phyloP scores from a whole-genome alignment of 1,140 invertebrate species.

The Drosophila pruinosa region DNA sequence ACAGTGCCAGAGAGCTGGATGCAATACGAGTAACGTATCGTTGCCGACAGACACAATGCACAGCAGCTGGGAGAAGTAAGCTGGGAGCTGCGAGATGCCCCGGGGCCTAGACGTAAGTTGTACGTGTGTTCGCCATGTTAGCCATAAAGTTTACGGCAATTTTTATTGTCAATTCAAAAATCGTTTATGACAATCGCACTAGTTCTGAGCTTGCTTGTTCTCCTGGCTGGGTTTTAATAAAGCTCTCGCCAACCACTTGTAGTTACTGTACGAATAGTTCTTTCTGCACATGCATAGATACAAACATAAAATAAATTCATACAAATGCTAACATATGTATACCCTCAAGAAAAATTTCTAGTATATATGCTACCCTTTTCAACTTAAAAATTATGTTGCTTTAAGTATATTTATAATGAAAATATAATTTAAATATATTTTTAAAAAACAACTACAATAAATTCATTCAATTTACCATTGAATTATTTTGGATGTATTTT shows the following conservation, averaged over 20 bases:
- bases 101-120: conserved; percentile 11
- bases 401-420: too few species aligned
- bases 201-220: conserved; percentile 37
- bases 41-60: conserved; percentile 29
- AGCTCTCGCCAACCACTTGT: conserved; percentile 31
- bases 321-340: neutral
- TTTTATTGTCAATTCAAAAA: conserved; percentile 81
- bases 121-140: conserved; percentile 36
- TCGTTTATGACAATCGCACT: conserved; percentile 79
- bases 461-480: too few species aligned
- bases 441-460: too few species aligned
- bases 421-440: too few species aligned
- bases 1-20: neutral
- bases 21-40: neutral
- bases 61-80: neutral
- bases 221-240: conserved; percentile 63
- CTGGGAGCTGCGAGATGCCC: neutral
- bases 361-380: too few species aligned
- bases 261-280: neutral
- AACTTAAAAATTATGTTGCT: too few species aligned
- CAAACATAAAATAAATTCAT: too few species aligned
- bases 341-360: too few species aligned
- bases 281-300: neutral
- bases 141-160: conserved; percentile 65
- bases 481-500: too few species aligned